phyloP scores from a whole-genome alignment of 2,888 invertebrate species.

The Ligdia adustata region DNA sequence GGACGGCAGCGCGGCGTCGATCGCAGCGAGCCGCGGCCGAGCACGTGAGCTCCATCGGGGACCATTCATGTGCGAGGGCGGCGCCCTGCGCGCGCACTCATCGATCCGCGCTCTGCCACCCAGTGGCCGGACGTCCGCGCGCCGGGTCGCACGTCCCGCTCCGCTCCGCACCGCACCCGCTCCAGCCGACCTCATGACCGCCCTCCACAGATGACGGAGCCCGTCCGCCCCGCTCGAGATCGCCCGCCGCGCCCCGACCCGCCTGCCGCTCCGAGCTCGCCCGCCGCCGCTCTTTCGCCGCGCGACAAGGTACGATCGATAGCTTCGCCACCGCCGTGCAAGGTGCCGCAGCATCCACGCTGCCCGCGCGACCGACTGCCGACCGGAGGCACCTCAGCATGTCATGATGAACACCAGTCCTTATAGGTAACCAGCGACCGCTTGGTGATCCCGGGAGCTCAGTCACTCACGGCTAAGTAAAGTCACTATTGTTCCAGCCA shows the following conservation, averaged over 20 bases:
- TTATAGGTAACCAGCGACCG: no score
- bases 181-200: slow-evolving; percentile 68
- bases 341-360: slow-evolving; percentile 26
- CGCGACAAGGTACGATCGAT: slow-evolving; percentile 77
- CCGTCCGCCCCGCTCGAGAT: slow-evolving; percentile 70
- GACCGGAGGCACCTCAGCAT: no score
- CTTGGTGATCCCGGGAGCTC: no score
- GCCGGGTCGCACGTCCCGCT: slow-evolving; percentile 64
- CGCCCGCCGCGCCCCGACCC: slow-evolving; percentile 57
- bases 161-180: slow-evolving; percentile 45
- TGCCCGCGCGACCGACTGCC: slow-evolving; percentile 54
- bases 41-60: slow-evolving; percentile 79
- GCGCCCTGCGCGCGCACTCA: slow-evolving; percentile 76
- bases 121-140: slow-evolving; percentile 76
- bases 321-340: no score
- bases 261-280: slow-evolving; percentile 61
- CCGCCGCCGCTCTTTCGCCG: slow-evolving; percentile 51
- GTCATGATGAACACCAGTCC: no score
- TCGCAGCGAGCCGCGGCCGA: slow-evolving; percentile 47
- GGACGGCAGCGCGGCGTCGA: slow-evolving; percentile 4
- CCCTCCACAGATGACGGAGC: slow-evolving; percentile 83
- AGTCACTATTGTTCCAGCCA: no score
- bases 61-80: slow-evolving; percentile 75
- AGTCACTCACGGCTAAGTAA: no score
- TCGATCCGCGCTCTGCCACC: slow-evolving; percentile 61